Evolutionary conservation across 2,113 vertebrate species (phyloP), one percentile per base, ranked within the genome.

Genomic region (Rhinichthys klamathensis): DNA sequence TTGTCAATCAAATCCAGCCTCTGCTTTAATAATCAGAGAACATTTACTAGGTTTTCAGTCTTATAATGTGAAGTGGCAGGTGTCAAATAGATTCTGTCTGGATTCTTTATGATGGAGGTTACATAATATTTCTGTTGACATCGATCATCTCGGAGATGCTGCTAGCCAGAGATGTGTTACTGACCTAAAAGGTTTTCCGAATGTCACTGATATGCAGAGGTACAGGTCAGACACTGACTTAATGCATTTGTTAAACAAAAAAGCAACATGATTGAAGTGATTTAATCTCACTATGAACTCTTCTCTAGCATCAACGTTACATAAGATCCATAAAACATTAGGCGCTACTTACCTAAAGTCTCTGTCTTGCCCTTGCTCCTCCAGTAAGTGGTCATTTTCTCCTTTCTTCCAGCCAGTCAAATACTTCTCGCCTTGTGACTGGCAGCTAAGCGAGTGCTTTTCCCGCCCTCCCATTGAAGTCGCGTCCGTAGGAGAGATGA

Each of bases 401-500:
- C 93, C 92, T 74, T 96, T 96, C 91, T 96, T 96, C 96, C 96
- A 96, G 88, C 95, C 95, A 78, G 95, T 96, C 87, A 95, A 91
- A 0, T 95, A 96, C 82, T 95, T 95, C 87, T 84, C 95, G 21
- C 92, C 90, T 23, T 93, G 89, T 72, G 92, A 94, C 75, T 95
- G 96, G 67, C 94, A 92, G 90, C 93, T 92, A 44, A 94, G 95
- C 1, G 93, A 41, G 86, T 93, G 94, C 67, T 93, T 90, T 81
- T 91, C 23, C 0, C 94, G 90, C 4, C 94, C 94, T 3, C 94
- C 65, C 25, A 90, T 86, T 79, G 92, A 94, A 1, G 93, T 90
- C 21, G 90, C 10, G 0, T 89, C 86, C 1, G 88, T 86, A 80
- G 96, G 95, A 0, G 95, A 93, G 77, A 96, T 93, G 77, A 96